A percentile compares a stretch with the other conserved stretches of the same genome.
Conservation (phyloP, 2,888 invertebrate genomes). For the Macroteleia sp. region DNA sequence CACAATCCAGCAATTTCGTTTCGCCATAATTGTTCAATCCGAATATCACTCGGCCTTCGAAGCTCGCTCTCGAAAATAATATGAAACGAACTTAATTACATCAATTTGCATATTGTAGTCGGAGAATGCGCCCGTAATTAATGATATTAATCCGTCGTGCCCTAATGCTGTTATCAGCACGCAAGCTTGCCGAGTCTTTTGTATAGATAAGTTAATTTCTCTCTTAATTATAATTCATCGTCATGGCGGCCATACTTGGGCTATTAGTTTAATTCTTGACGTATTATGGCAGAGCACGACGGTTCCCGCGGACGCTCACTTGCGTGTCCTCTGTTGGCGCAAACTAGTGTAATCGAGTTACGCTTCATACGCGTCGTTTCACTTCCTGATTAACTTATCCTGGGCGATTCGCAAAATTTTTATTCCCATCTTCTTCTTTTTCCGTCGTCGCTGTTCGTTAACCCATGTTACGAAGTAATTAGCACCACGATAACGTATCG, state of each 20-base stretch:
- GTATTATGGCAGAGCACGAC: constrained; percentile 15
- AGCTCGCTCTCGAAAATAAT: constrained; percentile 15
- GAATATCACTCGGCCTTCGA: constrained; percentile 25
- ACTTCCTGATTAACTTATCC: constrained; percentile 40
- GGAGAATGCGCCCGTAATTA: no score
- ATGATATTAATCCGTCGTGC: no score
- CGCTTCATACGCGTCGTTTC: constrained; percentile 18
- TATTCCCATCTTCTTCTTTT: neutral
- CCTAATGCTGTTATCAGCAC: no score
- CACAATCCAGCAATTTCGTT: constrained; percentile 3
- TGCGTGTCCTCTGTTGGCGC: constrained; percentile 23
- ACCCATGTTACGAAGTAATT: constrained; percentile 16
- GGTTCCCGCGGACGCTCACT: constrained; percentile 1
- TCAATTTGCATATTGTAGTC: no score
- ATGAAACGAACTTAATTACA: constrained; percentile 29
- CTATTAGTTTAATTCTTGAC: constrained; percentile 63
- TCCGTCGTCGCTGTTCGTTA: constrained; percentile 18
- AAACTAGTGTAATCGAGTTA: constrained; percentile 35
- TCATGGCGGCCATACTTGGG: constrained; percentile 40
- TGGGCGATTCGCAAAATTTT: constrained; percentile 19
- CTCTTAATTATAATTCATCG: constrained; percentile 60
- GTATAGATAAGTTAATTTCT: constrained; percentile 47
- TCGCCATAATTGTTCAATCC: constrained; percentile 16
- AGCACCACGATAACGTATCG: constrained; percentile 13
- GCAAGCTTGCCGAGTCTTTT: constrained; percentile 47